Evolutionary conservation across 2,888 invertebrate species (phyloP).

Genomic region (Nezara viridula): DNA sequence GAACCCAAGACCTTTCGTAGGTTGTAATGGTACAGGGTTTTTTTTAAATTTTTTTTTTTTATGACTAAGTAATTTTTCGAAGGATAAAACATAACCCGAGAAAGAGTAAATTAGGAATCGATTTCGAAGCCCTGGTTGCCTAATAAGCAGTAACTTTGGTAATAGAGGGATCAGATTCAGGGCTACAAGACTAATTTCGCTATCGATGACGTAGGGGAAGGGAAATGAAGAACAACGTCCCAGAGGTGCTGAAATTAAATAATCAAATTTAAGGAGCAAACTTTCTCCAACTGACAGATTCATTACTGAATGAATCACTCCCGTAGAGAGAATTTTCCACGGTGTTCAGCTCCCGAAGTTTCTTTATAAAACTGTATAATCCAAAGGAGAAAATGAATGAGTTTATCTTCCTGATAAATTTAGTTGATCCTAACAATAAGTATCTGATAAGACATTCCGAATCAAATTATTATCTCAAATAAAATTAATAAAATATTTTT

Average conservation of each 20-base stretch:
- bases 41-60: too few species aligned
- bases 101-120: neutral
- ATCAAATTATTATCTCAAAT: neutral
- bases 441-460: neutral
- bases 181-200: neutral
- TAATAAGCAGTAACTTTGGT: neutral
- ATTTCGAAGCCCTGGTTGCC: neutral
- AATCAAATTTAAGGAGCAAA: slow-evolving; percentile 8
- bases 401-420: neutral
- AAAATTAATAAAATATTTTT: too few species aligned
- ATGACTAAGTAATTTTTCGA: neutral
- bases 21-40: too few species aligned
- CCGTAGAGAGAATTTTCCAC: slow-evolving; percentile 8
- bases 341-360: neutral
- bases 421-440: neutral
- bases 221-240: slow-evolving; percentile 4
- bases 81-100: neutral
- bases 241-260: neutral
- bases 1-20: too few species aligned
- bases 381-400: neutral
- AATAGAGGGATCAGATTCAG: neutral
- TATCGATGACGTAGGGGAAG: neutral
- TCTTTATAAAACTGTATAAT: neutral
- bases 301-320: slow-evolving; percentile 31
- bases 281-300: slow-evolving; percentile 13